Percentiles rank a stretch among this genome's conserved stretches.
Conservation (phyloP, 2,888 invertebrate genomes). For the Cetonia aurata region DNA sequence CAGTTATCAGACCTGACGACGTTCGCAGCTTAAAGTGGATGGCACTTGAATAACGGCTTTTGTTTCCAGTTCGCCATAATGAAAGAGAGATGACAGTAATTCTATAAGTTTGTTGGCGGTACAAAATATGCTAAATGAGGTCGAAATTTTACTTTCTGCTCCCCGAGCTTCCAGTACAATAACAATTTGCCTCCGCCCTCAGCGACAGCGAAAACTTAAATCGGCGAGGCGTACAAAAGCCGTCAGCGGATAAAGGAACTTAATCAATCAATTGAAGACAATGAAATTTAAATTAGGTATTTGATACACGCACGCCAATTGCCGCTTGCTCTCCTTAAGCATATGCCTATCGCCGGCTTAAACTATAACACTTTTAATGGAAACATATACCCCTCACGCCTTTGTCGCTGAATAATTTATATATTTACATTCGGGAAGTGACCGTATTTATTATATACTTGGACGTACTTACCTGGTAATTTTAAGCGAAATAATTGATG, state of each 20-base stretch:
- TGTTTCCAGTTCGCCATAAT: slow-evolving; percentile 49
- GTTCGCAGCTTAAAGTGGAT: slow-evolving; percentile 49
- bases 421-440: too few species aligned
- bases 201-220: slow-evolving; percentile 44
- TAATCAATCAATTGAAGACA: slow-evolving; percentile 37
- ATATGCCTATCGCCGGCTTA: slow-evolving; percentile 4
- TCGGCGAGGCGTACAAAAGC: slow-evolving; percentile 35
- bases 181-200: slow-evolving; percentile 31
- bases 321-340: not conserved
- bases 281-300: slow-evolving; percentile 35
- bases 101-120: slow-evolving; percentile 52
- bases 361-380: slow-evolving; percentile 2
- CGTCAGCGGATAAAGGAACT: slow-evolving; percentile 33
- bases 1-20: slow-evolving; percentile 51
- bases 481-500: slow-evolving; percentile 25
- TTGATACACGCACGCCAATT: not conserved
- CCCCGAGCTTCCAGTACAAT: slow-evolving; percentile 22
- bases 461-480: slow-evolving; percentile 1
- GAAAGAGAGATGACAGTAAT: slow-evolving; percentile 53
- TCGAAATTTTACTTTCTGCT: slow-evolving; percentile 41
- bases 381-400: not conserved
- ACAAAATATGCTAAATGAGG: slow-evolving; percentile 52
- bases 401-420: not conserved
- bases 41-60: slow-evolving; percentile 54
- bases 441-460: too few species aligned